Evolutionary conservation across 2,113 vertebrate genomes (phyloP).

Genomic region (Hylia prasina): DNA sequence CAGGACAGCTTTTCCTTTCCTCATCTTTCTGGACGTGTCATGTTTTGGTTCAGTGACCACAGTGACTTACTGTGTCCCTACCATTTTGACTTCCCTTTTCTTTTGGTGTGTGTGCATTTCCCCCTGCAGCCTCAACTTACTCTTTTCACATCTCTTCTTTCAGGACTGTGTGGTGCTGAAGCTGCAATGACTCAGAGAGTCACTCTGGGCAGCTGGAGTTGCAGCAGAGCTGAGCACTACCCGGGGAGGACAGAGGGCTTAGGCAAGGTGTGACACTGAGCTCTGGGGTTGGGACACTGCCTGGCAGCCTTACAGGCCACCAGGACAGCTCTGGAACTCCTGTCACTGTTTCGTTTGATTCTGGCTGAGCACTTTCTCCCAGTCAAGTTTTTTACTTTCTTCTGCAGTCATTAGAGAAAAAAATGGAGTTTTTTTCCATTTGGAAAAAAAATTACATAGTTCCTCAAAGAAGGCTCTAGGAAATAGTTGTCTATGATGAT

Average conservation of each 20-base stretch:
- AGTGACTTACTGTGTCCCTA: not conserved
- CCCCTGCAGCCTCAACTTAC: not conserved
- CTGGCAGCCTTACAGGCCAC: not conserved
- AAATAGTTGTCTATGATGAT: not conserved
- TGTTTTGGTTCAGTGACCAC: not conserved
- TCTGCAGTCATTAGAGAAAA: not conserved
- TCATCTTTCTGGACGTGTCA: not conserved
- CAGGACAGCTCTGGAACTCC: not conserved
- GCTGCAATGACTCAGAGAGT: not conserved
- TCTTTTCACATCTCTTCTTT: not conserved
- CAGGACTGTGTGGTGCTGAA: not conserved
- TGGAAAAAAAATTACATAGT: not conserved
- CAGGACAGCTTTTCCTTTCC: not conserved
- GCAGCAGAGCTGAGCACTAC: not conserved
- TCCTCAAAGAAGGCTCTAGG: not conserved
- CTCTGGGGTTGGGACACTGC: not conserved
- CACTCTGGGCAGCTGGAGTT: not conserved
- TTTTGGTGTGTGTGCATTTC: not conserved
- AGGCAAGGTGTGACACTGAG: not conserved
- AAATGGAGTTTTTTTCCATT: fast-evolving
- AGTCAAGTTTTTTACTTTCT: not conserved
- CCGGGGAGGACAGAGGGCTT: not conserved
- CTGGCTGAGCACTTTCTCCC: not conserved
- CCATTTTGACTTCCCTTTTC: not conserved
- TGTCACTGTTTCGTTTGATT: not conserved